phyloP scores from a whole-genome alignment of 2,113 vertebrate species.

The Sinosuthora webbiana region DNA sequence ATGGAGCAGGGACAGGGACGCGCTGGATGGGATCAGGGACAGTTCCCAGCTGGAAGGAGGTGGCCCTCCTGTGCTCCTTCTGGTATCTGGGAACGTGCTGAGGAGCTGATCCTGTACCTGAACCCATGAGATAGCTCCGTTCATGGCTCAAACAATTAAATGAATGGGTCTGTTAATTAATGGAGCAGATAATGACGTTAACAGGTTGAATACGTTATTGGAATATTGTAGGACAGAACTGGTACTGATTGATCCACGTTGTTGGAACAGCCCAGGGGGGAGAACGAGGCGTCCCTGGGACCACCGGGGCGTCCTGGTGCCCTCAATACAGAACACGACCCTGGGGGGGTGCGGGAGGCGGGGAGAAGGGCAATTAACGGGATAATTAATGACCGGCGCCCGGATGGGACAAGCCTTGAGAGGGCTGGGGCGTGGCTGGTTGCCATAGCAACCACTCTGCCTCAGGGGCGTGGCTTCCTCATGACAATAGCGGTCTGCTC shows the following conservation, averaged over 20 bases:
- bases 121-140: accelerated
- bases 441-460: accelerated
- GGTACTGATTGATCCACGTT: accelerated
- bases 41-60: background rate
- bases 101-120: background rate
- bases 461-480: accelerated
- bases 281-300: accelerated
- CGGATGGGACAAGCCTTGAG: accelerated
- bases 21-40: accelerated
- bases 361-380: background rate
- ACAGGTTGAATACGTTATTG: accelerated
- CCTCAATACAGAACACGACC: accelerated
- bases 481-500: accelerated
- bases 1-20: too few species aligned
- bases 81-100: background rate
- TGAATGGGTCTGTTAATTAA: background rate
- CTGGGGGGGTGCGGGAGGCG: background rate
- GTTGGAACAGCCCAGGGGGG: background rate
- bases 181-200: accelerated
- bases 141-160: too few species aligned
- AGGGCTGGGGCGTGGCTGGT: accelerated
- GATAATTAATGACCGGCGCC: background rate
- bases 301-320: too few species aligned
- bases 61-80: background rate
- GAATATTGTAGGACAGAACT: accelerated